Percentiles rank a stretch among this genome's conserved stretches.
These are phyloP conservation scores for Tetanocera ferruginea DNA, from an alignment of 2,888 invertebrate genomes.

Conservation along the genomic window DNA sequence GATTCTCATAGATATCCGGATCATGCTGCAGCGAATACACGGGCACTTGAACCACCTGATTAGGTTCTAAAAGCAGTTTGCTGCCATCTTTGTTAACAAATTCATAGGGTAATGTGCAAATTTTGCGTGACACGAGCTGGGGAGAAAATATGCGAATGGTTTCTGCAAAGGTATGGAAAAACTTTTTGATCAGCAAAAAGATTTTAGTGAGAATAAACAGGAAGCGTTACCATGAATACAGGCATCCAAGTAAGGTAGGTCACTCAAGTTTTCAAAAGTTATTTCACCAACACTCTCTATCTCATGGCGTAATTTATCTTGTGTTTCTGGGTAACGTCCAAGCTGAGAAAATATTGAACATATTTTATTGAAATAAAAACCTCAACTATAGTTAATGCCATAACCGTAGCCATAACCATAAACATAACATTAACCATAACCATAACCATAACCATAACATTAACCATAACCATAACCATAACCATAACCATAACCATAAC, in stretches of 20 bases:
- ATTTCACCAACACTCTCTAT: slow-evolving; percentile 50
- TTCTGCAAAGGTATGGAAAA: slow-evolving; percentile 50
- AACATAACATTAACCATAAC: too few species aligned
- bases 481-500: too few species aligned
- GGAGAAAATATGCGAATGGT: slow-evolving; percentile 61
- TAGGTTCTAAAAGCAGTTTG: slow-evolving; percentile 53
- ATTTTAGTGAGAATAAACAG: neutral
- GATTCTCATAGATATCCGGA: slow-evolving; percentile 57
- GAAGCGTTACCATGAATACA: slow-evolving; percentile 58
- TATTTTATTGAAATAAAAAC: neutral
- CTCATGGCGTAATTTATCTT: slow-evolving; percentile 58
- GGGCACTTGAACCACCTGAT: slow-evolving; percentile 57
- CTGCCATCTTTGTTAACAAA: slow-evolving; percentile 58
- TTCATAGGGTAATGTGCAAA: slow-evolving; percentile 60
- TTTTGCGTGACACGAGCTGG: slow-evolving; percentile 49
- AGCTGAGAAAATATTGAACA: slow-evolving; percentile 48
- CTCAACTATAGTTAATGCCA: neutral
- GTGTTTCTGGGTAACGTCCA: slow-evolving; percentile 55
- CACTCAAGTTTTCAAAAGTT: slow-evolving; percentile 58
- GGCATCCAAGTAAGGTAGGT: slow-evolving; percentile 64
- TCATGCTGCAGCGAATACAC: slow-evolving; percentile 58
- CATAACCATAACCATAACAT: too few species aligned
- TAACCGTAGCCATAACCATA: too few species aligned
- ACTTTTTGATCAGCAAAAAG: neutral
- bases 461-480: too few species aligned